phyloP scores from a whole-genome alignment of 1,140 invertebrate genomes.

The Drosophila dunni region DNA sequence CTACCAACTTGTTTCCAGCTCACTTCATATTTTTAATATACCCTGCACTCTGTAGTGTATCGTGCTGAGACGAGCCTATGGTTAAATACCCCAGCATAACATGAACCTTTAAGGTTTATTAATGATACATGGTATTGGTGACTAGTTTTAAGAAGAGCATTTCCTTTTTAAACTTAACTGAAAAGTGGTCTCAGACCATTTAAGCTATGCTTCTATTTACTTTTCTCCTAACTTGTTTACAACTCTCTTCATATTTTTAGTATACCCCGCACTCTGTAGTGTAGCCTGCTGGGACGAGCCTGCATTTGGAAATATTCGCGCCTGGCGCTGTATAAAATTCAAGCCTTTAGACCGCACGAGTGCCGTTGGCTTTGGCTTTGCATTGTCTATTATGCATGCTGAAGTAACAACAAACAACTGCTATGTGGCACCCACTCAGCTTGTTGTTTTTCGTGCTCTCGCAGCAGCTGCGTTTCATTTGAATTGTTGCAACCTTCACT shows the following conservation, averaged over 20 bases:
- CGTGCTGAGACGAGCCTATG: not conserved
- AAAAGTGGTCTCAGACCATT: too few species aligned
- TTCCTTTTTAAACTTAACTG: too few species aligned
- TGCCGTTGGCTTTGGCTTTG: conserved; percentile 38
- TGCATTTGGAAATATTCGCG: conserved; percentile 12
- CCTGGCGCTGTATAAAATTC: conserved; percentile 12
- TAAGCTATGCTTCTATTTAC: too few species aligned
- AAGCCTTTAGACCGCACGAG: conserved; percentile 23
- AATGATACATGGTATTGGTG: too few species aligned
- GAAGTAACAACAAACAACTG: conserved; percentile 20
- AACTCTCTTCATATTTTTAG: not conserved
- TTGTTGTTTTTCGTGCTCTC: conserved; percentile 6
- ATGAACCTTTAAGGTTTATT: too few species aligned
- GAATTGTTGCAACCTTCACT: conserved; percentile 59
- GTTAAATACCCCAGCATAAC: too few species aligned
- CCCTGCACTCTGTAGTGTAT: not conserved
- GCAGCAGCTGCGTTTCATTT: conserved; percentile 64
- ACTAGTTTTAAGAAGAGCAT: too few species aligned
- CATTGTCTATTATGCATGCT: conserved; percentile 46
- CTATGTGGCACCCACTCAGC: conserved; percentile 11
- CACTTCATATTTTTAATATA: not conserved
- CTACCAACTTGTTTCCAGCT: not conserved
- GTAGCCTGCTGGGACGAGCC: not conserved
- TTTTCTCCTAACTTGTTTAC: not conserved
- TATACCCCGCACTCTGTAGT: not conserved